Conservation (phyloP, 2,888 invertebrate genomes). For the Campaea margaritaria region DNA sequence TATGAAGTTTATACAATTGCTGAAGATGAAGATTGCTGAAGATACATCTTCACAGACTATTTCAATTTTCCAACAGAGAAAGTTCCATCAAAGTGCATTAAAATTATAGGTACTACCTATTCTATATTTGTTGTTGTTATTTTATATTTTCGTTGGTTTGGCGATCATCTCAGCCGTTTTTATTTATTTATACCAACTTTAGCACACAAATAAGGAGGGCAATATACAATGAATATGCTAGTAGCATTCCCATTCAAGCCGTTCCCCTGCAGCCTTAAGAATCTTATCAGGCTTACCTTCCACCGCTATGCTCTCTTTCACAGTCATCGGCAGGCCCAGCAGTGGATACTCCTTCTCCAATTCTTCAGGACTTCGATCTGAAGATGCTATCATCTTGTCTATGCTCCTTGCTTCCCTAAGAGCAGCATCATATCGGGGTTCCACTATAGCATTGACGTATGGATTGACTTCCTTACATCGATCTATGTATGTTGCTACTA, state of each 20-base stretch:
- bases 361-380: constrained; percentile 83
- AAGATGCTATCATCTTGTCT: constrained; percentile 88
- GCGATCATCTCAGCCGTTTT: neutral
- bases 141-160: neutral
- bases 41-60: too few species aligned
- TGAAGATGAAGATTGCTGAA: too few species aligned
- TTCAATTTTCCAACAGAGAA: too few species aligned
- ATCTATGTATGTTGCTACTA: constrained; percentile 89
- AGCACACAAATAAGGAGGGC: too few species aligned
- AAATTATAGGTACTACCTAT: too few species aligned
- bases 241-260: too few species aligned
- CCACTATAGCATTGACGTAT: constrained; percentile 91
- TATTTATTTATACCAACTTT: too few species aligned
- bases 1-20: too few species aligned
- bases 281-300: constrained; percentile 88
- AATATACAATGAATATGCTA: too few species aligned
- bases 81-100: too few species aligned
- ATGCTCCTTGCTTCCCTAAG: constrained; percentile 89
- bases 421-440: constrained; percentile 91
- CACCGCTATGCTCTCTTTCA: constrained; percentile 92
- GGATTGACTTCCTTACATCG: constrained; percentile 92
- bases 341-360: constrained; percentile 89
- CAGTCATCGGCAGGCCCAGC: constrained; percentile 93
- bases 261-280: too few species aligned
- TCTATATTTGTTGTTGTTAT: too few species aligned